Evolutionary conservation across 2,113 vertebrate species (phyloP).

Genomic region (Agelaius phoeniceus): DNA sequence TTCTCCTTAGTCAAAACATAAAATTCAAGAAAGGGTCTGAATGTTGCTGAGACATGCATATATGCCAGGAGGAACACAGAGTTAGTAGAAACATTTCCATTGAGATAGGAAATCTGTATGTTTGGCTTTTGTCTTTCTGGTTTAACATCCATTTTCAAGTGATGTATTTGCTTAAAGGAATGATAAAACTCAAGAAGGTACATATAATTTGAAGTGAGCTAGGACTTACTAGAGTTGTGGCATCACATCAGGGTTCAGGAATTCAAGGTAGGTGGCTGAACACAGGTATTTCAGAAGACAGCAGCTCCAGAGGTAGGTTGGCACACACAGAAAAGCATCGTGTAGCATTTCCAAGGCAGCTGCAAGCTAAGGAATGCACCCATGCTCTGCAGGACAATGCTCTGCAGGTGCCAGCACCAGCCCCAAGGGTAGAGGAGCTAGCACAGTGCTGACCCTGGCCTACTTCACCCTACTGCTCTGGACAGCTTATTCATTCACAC

Average conservation of each 20-base stretch:
- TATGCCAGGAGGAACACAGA: neutral
- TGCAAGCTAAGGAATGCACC: neutral
- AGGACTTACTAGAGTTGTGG: neutral
- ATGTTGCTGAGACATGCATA: neutral
- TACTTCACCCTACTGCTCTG: neutral
- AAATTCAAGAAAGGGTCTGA: neutral
- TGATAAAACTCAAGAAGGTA: neutral
- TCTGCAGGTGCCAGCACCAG: neutral
- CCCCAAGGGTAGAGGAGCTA: neutral
- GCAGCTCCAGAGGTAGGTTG: neutral
- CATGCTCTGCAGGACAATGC: neutral
- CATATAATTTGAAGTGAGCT: neutral
- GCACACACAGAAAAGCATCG: accelerated
- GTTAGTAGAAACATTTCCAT: neutral
- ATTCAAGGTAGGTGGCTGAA: neutral
- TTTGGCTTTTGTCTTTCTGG: neutral
- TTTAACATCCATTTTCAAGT: neutral
- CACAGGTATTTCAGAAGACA: neutral
- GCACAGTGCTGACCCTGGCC: neutral
- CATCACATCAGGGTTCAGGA: neutral
- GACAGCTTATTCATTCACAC: neutral
- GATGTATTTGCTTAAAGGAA: neutral
- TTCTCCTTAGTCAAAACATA: neutral
- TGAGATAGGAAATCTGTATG: neutral
- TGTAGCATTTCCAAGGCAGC: neutral